Percentiles rank a stretch among this genome's conserved stretches.
Evolutionary conservation across 2,113 vertebrate species (phyloP).

Genomic region (Phrynosoma platyrhinos): DNA sequence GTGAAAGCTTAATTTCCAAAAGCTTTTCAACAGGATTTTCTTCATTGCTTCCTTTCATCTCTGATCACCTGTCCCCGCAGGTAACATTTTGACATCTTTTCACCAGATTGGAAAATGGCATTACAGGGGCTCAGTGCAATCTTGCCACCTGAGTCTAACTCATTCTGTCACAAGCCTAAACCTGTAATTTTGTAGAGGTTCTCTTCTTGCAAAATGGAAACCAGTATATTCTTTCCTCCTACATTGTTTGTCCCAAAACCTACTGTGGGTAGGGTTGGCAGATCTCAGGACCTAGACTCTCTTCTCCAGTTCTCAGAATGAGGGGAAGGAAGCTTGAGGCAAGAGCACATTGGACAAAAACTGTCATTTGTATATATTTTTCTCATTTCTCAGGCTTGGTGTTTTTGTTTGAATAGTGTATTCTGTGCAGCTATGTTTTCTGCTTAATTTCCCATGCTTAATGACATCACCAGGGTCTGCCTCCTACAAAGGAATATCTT

Average conservation of each 20-base stretch:
- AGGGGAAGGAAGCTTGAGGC: no score
- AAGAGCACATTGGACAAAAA: no score
- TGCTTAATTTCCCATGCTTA: no score
- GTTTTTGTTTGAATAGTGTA: no score
- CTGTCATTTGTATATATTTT: no score
- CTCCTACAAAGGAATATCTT: no score
- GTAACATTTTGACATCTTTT: slow-evolving; percentile 4
- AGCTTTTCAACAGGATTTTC: slow-evolving; percentile 36
- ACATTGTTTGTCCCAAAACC: rapidly evolving
- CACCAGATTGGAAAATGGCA: slow-evolving; percentile 16
- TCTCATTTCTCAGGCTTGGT: no score
- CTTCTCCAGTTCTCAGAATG: no score
- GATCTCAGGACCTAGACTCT: no score
- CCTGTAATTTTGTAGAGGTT: background rate
- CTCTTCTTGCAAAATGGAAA: slow-evolving; percentile 1
- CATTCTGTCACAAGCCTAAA: background rate
- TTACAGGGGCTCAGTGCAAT: background rate
- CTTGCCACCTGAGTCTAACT: background rate
- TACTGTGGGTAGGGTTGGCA: background rate
- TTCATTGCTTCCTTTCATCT: slow-evolving; percentile 51
- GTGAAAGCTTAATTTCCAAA: background rate
- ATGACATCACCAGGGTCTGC: no score
- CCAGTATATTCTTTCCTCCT: slow-evolving; percentile 18
- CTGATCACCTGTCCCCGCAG: background rate
- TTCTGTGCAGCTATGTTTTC: background rate